Conservation (phyloP, 2,888 invertebrate genomes). For the Chaetogeoica ovagalla region DNA sequence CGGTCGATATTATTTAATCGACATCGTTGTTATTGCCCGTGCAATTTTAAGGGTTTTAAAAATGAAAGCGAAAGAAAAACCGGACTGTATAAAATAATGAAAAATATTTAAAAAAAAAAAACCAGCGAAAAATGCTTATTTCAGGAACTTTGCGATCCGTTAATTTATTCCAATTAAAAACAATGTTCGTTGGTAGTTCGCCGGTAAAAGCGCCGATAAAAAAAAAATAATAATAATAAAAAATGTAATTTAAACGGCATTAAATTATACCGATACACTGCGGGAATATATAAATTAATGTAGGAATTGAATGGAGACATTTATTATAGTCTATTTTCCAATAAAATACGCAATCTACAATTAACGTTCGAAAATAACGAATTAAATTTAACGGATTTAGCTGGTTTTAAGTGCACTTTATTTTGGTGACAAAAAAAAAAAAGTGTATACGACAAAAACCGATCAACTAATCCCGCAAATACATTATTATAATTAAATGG, state of each 20-base stretch:
- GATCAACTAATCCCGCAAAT: background rate
- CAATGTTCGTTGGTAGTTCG: background rate
- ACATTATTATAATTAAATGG: background rate
- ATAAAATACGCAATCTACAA: background rate
- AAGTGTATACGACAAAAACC: background rate
- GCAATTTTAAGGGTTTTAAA: background rate
- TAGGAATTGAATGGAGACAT: background rate
- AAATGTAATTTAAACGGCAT: background rate
- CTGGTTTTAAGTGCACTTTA: constrained; percentile 7
- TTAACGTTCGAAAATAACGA: constrained; percentile 10
- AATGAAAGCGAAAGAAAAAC: no score
- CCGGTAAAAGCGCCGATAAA: background rate
- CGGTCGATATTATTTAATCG: background rate
- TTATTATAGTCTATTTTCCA: background rate
- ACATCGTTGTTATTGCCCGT: background rate
- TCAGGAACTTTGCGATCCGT: no score
- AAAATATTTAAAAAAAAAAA: no score
- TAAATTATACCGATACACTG: background rate
- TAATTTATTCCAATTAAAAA: no score
- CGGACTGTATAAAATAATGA: no score
- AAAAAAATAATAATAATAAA: background rate
- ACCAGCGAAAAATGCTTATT: no score
- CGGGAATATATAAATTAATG: background rate
- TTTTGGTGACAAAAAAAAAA: background rate
- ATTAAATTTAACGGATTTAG: background rate